phyloP scores from a whole-genome alignment of 1,140 invertebrate genomes.

The Maconellicoccus hirsutus region DNA sequence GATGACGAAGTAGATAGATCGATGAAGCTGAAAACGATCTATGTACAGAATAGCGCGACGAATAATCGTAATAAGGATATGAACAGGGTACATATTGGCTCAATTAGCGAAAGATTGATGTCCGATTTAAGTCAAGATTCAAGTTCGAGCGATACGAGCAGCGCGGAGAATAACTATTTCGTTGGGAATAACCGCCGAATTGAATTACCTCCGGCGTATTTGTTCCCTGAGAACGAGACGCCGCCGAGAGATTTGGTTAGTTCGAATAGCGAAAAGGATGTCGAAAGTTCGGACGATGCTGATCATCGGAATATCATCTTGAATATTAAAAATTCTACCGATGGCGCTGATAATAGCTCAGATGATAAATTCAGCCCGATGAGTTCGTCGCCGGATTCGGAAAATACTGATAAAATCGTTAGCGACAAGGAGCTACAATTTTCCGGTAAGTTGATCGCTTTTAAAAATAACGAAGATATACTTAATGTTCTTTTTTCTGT shows the following conservation, averaged over 20 bases:
- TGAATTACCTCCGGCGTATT: constrained; percentile 68
- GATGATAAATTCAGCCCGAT: constrained; percentile 2
- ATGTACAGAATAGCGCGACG: neutral
- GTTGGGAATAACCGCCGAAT: constrained; percentile 48
- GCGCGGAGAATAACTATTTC: constrained; percentile 13
- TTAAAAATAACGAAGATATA: too few species aligned
- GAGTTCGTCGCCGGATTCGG: constrained; percentile 3
- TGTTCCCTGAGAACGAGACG: constrained; percentile 62
- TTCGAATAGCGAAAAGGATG: constrained; percentile 16
- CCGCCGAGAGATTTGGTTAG: constrained; percentile 44
- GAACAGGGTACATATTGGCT: neutral
- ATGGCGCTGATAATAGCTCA: neutral
- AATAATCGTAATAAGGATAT: neutral
- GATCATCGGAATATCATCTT: neutral
- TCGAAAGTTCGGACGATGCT: neutral
- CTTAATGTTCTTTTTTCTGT: neutral
- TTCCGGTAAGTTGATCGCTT: neutral
- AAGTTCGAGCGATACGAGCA: constrained; percentile 10
- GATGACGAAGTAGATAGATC: constrained; percentile 31
- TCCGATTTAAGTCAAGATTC: constrained; percentile 15
- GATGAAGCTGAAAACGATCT: constrained; percentile 17
- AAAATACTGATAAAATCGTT: neutral
- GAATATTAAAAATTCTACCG: neutral
- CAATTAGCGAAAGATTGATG: constrained; percentile 14
- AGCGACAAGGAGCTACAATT: neutral